Evolutionary conservation across 1,140 invertebrate genomes (phyloP), one percentile per base, ranked within the genome.

Genomic region (Trichoplusia ni): DNA sequence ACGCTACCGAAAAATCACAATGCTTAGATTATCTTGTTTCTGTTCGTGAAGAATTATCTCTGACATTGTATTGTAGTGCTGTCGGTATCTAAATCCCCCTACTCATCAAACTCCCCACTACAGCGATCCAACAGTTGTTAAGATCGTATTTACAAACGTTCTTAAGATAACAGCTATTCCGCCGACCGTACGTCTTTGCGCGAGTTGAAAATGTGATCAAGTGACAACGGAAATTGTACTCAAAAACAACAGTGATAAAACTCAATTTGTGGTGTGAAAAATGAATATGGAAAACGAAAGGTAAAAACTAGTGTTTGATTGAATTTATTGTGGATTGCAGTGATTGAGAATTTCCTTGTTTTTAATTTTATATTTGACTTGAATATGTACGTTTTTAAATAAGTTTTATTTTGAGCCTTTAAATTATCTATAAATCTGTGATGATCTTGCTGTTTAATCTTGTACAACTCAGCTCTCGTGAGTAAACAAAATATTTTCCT

Each of bases 211-310:
- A 51, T 33, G 16, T 31, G 11, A 33, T 7, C 16, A 21, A 51
- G 47, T 51, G 47, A 33, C 4, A 8, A 33, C n/a, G 7, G 25
- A 33, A 13, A 33, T n/a, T 35, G 21, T 7, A 19, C 27, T 21
- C 7, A 19, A 51, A n/a, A 14, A 4, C 2, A 0, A 35, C 16
- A 51, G 47, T 51, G 47, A 33, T n/a, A 33, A 51, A 51, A 29
- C 21, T 51, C 4, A 21, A 7, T 9, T 31, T 5, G 35, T 31
- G 44, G 11, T 44, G 40, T 44, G 44, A 5, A 35, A 35, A 9
- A 19, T 51, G 29, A 51, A 51, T 14, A 51, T 33, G 29, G 47
- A 51, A 51, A 35, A 51, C 21, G 47, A n/a, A 51, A 51, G 47
- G 47, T 51, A 51, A 51, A 51, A 27, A 14, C 42, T 33, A 51